Conservation (phyloP, 2,113 vertebrate species). For the Sardina pilchardus region DNA sequence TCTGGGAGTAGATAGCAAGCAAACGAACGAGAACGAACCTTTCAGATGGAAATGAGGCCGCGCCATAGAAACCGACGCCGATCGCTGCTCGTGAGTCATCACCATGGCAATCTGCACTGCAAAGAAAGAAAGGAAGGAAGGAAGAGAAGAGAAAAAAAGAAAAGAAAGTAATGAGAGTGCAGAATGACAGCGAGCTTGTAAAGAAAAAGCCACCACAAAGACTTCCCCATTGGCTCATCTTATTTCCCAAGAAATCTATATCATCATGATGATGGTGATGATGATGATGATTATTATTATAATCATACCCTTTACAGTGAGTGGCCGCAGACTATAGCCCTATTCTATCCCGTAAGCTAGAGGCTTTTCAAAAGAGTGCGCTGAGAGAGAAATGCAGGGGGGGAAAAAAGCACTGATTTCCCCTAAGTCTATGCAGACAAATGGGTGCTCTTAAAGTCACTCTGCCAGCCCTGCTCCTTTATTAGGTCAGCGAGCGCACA, state of each 20-base stretch:
- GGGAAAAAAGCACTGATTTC: constrained; percentile 18
- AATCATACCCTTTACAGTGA: constrained; percentile 4
- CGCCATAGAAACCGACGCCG: constrained; percentile 47
- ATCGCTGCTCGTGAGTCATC: constrained; percentile 41
- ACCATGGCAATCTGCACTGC: constrained; percentile 51
- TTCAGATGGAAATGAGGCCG: constrained; percentile 58
- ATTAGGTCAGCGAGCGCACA: constrained; percentile 31
- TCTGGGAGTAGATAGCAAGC: constrained; percentile 30
- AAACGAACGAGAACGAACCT: constrained; percentile 45
- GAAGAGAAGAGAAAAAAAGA: neutral
- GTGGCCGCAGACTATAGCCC: neutral
- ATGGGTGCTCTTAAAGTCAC: constrained; percentile 18
- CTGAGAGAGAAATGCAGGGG: neutral
- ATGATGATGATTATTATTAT: neutral
- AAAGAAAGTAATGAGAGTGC: neutral
- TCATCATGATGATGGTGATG: constrained; percentile 10
- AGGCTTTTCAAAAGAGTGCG: neutral
- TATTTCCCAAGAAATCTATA: constrained; percentile 38
- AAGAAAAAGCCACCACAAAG: constrained; percentile 17
- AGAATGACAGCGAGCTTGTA: neutral
- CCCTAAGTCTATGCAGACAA: constrained; percentile 19
- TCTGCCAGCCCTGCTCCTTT: constrained; percentile 27
- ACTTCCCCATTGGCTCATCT: constrained; percentile 21
- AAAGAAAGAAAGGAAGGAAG: constrained; percentile 33
- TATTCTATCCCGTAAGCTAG: neutral